Percentiles rank a stretch among this genome's conserved stretches.
Conservation (phyloP, 92 coral and sea anemone genomes). For the Phenganax subtilis region DNA sequence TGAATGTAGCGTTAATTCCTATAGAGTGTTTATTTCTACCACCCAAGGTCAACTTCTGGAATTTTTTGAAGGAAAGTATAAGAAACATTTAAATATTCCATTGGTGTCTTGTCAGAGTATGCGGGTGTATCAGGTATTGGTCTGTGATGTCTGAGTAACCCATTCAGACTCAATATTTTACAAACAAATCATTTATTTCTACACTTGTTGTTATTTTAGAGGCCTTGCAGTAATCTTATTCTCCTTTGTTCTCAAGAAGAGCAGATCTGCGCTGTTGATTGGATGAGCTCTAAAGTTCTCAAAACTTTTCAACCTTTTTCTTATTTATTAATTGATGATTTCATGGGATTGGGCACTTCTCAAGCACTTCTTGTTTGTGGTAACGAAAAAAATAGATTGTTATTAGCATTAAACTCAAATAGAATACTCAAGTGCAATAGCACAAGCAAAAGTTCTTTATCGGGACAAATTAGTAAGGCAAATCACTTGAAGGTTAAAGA, state of each 20-base stretch:
- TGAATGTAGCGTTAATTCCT: neutral
- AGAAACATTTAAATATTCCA: constrained; percentile 66
- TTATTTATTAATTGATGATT: constrained; percentile 59
- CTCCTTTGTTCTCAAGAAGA: constrained; percentile 28
- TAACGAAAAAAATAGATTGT: neutral
- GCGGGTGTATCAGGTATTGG: constrained; percentile 56
- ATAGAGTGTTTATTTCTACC: constrained; percentile 50
- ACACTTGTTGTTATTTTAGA: neutral
- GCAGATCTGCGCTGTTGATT: constrained; percentile 25
- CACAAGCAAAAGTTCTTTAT: too few species aligned
- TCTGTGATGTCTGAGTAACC: too few species aligned
- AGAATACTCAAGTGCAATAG: neutral
- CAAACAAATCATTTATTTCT: neutral
- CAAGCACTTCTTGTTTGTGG: constrained; percentile 58
- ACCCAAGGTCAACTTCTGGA: constrained; percentile 68
- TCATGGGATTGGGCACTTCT: constrained; percentile 63
- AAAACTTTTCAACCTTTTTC: constrained; percentile 49
- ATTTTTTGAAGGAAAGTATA: constrained; percentile 59
- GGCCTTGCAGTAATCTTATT: constrained; percentile 15
- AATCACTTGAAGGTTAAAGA: too few species aligned
- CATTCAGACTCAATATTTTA: too few species aligned
- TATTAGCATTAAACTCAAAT: neutral
- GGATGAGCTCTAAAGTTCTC: constrained; percentile 46
- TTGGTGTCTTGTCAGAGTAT: constrained; percentile 60
- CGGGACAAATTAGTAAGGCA: too few species aligned